Evolutionary conservation across 2,113 vertebrate genomes (phyloP), one percentile per base, ranked within the genome.

Genomic region (Galbula dea): DNA sequence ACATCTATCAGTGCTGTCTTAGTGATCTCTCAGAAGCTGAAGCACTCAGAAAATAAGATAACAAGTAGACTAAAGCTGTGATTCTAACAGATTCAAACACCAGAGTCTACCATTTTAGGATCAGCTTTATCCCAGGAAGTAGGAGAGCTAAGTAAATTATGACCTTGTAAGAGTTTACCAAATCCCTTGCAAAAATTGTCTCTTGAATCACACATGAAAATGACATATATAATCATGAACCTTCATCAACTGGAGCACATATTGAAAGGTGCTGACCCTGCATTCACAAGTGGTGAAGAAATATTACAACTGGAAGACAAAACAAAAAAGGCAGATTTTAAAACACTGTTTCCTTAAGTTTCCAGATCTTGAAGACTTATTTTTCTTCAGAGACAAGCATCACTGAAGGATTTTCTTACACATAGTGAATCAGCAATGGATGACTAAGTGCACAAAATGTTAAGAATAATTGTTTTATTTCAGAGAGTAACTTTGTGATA

Each of bases 391-490:
- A 76, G 18, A 89, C 11, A 80, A 55, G 29, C 21, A 82, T 26
- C 58, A 77, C 12, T 51, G 51, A 72, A 89, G 14, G 12, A 88
- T 81, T 67, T 91, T 91, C 49, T 91, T 49, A 82, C 24, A 80
- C 51, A 12, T 26, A 80, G 52, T 45, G 52, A 91, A 65, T 45
- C n/a, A 77, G 58, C 54, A 92, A 80, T 41, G 32, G 83, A 96
- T 93, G 81, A 96, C 52, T 87, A 61, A 93, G 18, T 36, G n/a
- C 83, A 94, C 78, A 92, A 90, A 88, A 85, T 55, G 11, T 23
- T 55, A 89, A 57, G 43, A 94, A 86, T 45, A 87, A 61, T 4
- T 49, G 12, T 73, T 95, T 96, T 97, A 96, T 95, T 97, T 94
- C 66, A 80, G 37, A 79, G 69, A 84, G 48, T 52, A 73, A 57